Base-by-base conservation (phyloP, 2,113 vertebrate genomes). In the Vimba vimba region DNA sequence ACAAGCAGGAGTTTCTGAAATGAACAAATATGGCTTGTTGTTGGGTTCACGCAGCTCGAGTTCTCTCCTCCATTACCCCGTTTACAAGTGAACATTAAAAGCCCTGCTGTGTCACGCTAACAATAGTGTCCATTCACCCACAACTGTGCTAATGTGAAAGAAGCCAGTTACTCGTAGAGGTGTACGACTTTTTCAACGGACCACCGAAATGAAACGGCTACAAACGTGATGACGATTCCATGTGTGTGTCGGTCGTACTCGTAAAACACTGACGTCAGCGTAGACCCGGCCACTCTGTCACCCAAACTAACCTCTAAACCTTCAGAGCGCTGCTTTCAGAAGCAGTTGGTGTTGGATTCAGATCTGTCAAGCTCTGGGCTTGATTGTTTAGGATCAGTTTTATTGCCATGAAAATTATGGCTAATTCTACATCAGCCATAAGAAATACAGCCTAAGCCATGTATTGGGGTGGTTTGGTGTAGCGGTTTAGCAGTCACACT, bases 31-130 rank as follows among this genome's bases (percentile, higher is more conserved):
- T 89, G 78, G 85, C 74, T 84, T 66, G 68, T 66, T 85, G 73
- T 52, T 71, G 71, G 79, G 36, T 89, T 90, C 19, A 27, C 81
- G 66, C 90, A 25, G 36, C 68, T 71, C 4, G 33, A 71, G 9
- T 39, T 87, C 85, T 84, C 89, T 45, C 79, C 21, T 57, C 86
- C 84, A 87, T 91, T 89, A 89, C 59, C 55, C n/a, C 85, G 82
- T 91, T 93, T 92, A 90, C 86, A 90, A 84, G 86, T 75, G 50
- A 88, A 88, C 91, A 92, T 89, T 89, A 89, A 91, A 89, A 79
- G 77, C 82, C 80, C 81, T 50, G 60, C 85, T 75, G 30, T 81
- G 66, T 59, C 75, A 59, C 77, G 62, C 83, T 89, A 89, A 89
- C 87, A 88, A 86, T 86, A 23, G 36, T 86, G 78, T 60, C 71